These are phyloP conservation scores for Grammomys dolichurus DNA, from an alignment of 2,113 vertebrate genomes.

Conservation along the genomic window DNA sequence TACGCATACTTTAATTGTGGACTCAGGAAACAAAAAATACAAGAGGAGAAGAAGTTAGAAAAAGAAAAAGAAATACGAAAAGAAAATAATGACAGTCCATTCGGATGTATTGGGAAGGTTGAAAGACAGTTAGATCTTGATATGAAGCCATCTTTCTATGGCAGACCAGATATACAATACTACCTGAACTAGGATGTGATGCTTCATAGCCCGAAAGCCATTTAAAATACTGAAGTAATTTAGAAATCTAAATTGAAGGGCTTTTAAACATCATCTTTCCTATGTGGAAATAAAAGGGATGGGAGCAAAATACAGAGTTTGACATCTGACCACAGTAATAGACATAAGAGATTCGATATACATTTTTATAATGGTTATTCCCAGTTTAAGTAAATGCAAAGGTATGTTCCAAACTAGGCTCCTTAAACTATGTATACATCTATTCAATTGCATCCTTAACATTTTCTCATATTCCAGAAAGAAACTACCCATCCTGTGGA, in stretches of 20 bases:
- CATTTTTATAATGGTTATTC: slow-evolving; percentile 69
- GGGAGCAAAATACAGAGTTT: slow-evolving; percentile 64
- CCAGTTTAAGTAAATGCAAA: slow-evolving; percentile 69
- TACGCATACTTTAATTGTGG: background rate
- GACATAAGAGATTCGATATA: slow-evolving; percentile 68
- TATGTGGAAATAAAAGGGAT: slow-evolving; percentile 49
- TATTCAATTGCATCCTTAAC: slow-evolving; percentile 42
- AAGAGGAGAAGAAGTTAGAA: background rate
- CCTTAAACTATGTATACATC: slow-evolving; percentile 50
- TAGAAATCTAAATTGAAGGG: slow-evolving; percentile 69
- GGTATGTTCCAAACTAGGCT: slow-evolving; percentile 46
- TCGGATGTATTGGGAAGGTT: slow-evolving; percentile 15
- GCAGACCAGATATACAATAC: background rate
- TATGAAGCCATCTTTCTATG: slow-evolving; percentile 4
- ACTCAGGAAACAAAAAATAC: background rate
- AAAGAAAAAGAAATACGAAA: slow-evolving; percentile 25
- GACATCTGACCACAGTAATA: slow-evolving; percentile 70
- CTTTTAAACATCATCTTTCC: slow-evolving; percentile 62
- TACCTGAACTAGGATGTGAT: background rate
- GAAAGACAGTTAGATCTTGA: background rate
- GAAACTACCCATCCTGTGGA: slow-evolving; percentile 11
- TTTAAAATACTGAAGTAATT: slow-evolving; percentile 66
- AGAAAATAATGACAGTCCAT: background rate
- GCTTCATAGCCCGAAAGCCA: slow-evolving; percentile 56
- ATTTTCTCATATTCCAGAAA: slow-evolving; percentile 35